phyloP scores from a whole-genome alignment of 2,888 invertebrate genomes.

The Argyresthia albistria region DNA sequence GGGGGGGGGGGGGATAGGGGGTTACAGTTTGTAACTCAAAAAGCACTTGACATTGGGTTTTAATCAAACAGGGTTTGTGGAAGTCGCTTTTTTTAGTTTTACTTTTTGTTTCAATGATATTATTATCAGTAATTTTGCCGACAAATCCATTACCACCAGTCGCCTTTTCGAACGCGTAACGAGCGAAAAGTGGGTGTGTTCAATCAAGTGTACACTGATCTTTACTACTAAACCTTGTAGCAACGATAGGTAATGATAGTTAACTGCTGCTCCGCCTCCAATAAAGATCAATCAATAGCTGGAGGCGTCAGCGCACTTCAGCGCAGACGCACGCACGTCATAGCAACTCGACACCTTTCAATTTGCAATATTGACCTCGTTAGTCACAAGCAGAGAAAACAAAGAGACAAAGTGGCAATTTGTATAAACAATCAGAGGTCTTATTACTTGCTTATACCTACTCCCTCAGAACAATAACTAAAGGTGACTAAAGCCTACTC shows the following conservation, averaged over 20 bases:
- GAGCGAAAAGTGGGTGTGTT: not conserved
- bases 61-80: too few species aligned
- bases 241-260: not conserved
- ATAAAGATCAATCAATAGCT: conserved; percentile 28
- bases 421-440: not conserved
- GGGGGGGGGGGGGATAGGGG: too few species aligned
- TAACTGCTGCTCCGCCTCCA: not conserved
- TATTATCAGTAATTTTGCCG: too few species aligned
- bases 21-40: too few species aligned
- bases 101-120: too few species aligned
- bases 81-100: too few species aligned
- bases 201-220: not conserved
- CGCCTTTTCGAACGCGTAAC: too few species aligned
- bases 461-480: not conserved
- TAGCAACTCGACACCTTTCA: conserved; percentile 20
- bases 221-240: not conserved
- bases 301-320: conserved; percentile 21
- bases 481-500: too few species aligned
- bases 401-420: not conserved
- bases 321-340: conserved; percentile 19
- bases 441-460: not conserved
- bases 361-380: conserved; percentile 22
- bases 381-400: not conserved
- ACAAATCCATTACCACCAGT: too few species aligned
- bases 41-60: too few species aligned